Evolutionary conservation across 2,797 vertebrate species (phyloP), one percentile per base, ranked within the genome.

Genomic region (Oreonectes daqikongensis): DNA sequence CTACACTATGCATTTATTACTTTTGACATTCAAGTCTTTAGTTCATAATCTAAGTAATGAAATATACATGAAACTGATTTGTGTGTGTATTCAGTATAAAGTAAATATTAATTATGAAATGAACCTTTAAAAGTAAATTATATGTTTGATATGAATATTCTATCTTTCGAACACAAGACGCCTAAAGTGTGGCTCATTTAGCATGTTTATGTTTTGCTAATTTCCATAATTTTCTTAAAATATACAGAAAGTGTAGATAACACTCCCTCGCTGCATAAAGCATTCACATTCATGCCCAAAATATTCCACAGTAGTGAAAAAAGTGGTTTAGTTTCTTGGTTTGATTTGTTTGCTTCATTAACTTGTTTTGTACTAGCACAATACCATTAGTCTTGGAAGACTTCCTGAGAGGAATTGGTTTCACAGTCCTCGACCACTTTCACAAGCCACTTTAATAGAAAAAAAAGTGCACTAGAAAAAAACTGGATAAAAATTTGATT

Each of bases 361-460:
- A 57, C 52, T 40, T 70, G 22, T 38, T 55, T 40, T 70, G 35
- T 38, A 40, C 4, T n/a, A 70, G 17, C 32, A 53, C 14, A 35
- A 30, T 8, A 10, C 8, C 11, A 18, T 61, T 61, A 48, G 44
- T 48, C 24, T 20, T 72, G 42, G 22, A 69, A 26, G 10, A 35
- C 22, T 26, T 46, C 26, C 38, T 44, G 17, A 26, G 10, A 52
- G 5, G 15, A 15, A 74, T 15, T 26, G 20, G 22, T 65, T 32
- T 64, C 44, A 26, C 32, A 38, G 42, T 38, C 22, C 46, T 10
- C 3, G 10, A 42, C n/a, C 6, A 14, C 46, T 42, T 42, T 65
- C 7, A 65, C 22, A 74, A 40, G 7, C 20, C 3, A 30, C 50
- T 66, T 55, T 52, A 28, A 59, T 14, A 28, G 26, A 75, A n/a